Evolutionary conservation across 2,888 invertebrate genomes (phyloP).

Genomic region (Tortrix viridana): DNA sequence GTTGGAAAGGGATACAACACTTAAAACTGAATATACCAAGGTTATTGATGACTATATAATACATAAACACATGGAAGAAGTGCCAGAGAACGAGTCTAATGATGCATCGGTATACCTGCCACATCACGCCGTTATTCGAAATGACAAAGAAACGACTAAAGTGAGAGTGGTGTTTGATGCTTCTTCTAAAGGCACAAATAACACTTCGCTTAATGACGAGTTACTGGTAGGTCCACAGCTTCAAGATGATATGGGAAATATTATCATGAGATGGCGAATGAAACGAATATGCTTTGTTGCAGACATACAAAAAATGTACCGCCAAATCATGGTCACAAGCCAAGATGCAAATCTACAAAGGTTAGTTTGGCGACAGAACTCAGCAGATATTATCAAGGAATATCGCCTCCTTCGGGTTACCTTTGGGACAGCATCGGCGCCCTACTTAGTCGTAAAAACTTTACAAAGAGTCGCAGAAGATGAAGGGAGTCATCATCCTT

Average conservation of each 20-base stretch:
- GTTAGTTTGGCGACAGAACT: conserved; percentile 32
- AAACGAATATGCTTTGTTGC: conserved; percentile 7
- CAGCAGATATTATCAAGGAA: conserved; percentile 27
- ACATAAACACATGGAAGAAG: conserved; percentile 40
- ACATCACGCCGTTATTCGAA: conserved; percentile 40
- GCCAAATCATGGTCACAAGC: conserved; percentile 38
- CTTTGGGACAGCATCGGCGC: conserved; percentile 45
- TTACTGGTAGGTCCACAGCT: conserved; percentile 13
- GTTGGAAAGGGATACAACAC: conserved; percentile 29
- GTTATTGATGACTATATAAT: conserved; percentile 42
- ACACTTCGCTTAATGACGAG: conserved; percentile 43
- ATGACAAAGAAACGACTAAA: conserved; percentile 43
- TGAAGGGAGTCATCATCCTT: conserved; percentile 39
- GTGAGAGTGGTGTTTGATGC: too few species aligned
- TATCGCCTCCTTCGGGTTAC: conserved; percentile 40
- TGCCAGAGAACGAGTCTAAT: conserved; percentile 24
- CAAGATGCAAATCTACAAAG: conserved; percentile 34
- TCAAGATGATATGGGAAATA: too few species aligned
- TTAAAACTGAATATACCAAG: conserved; percentile 39
- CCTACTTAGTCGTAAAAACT: conserved; percentile 46
- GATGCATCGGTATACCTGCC: conserved; percentile 44
- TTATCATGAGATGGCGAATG: too few species aligned
- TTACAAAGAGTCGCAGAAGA: conserved; percentile 47
- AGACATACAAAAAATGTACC: conserved; percentile 21
- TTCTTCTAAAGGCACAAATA: conserved; percentile 40